Base-by-base conservation (phyloP, 2,888 invertebrate genomes). In the Volucella inflata region DNA sequence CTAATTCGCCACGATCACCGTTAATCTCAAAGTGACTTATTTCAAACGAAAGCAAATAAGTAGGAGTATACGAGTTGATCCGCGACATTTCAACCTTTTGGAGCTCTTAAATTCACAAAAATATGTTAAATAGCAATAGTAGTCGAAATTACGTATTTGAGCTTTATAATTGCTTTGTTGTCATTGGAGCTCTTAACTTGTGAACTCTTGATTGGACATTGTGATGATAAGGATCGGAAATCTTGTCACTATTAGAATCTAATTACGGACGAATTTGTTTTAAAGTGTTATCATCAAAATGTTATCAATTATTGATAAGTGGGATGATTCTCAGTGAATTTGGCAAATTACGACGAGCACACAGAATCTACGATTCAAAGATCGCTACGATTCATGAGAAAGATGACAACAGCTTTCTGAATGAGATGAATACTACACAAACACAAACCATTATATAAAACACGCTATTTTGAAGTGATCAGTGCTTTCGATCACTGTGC, bases 1-100 rank as follows among this genome's bases (percentile, higher is more conserved):
- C 84, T 84, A 80, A 50, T 75, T 75, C 40, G 59, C 36, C 42
- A 57, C 16, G 10, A 59, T 57, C 51, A 17, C 57, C 46, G 46
- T 42, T 64, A 42, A 60, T 75, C 79, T 64, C 42, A 10, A 59
- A 57, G 50, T 48, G 59, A 53, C 21, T 40, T 74, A 2, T 44
- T 12, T 42, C 16, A 67, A 55, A 9, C 46, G 9, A 59, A 53
- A 17, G 55, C 60, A 62, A 57, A 48, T 30, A 30, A 30, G 6
- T 42, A 55, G 68, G 53, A 46, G 53, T 53, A 40, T n/a, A n/a
- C n/a, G n/a, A n/a, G n/a, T n/a, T n/a, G n/a, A n/a, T n/a, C n/a
- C 21, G 40, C n/a, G 50, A 2, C 8, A 11, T 9, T 42, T 50
- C 10, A 60, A 17, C 42, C 68, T 44, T 46, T 36, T 44, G 51